These are phyloP conservation scores for Pomacea maculata DNA, from an alignment of 1,140 invertebrate genomes.

Conservation along the genomic window DNA sequence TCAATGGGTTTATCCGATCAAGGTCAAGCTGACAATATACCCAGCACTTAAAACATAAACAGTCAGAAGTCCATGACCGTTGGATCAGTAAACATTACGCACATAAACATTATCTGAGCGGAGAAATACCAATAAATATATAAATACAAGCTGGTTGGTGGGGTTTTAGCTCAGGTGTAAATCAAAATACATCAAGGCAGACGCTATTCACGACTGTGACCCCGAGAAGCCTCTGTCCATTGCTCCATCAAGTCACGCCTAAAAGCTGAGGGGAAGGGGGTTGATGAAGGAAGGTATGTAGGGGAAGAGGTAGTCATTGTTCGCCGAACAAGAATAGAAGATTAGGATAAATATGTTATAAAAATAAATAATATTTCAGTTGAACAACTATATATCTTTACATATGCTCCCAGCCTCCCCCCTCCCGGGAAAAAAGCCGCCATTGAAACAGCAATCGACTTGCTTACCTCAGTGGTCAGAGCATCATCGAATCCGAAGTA, in stretches of 20 bases:
- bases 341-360: neutral
- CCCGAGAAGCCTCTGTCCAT: too few species aligned
- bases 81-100: neutral
- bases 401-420: neutral
- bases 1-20: too few species aligned
- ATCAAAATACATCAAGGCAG: too few species aligned
- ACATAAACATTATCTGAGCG: neutral
- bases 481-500: conserved; percentile 60
- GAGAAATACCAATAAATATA: neutral
- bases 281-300: neutral
- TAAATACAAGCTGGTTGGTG: neutral
- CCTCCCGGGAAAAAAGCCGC: too few species aligned
- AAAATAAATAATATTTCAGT: neutral
- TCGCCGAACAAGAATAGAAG: neutral
- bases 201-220: too few species aligned
- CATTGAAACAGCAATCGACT: too few species aligned
- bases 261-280: neutral
- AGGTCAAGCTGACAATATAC: too few species aligned
- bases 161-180: too few species aligned
- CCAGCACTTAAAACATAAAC: too few species aligned
- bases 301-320: neutral
- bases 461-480: conserved; percentile 25
- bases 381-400: neutral
- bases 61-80: neutral
- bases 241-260: too few species aligned